Evolutionary conservation across 1,140 invertebrate genomes (phyloP).

Genomic region (Planococcus citri): DNA sequence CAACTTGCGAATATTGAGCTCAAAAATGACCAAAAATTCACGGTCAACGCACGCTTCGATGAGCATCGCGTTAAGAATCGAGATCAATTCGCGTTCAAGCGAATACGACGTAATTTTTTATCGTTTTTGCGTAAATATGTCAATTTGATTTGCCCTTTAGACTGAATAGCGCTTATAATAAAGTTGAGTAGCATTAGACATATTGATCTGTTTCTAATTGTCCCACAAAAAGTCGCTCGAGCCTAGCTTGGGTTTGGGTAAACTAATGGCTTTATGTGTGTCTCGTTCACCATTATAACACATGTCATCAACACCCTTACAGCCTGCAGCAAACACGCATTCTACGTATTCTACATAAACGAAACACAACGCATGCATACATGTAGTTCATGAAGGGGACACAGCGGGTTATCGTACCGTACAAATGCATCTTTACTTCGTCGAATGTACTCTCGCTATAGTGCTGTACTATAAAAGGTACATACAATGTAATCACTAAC

Average conservation of each 20-base stretch:
- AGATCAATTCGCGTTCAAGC: too few relatives aligned
- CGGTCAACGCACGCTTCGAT: too few relatives aligned
- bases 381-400: slow-evolving; percentile 9
- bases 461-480: too few relatives aligned
- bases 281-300: slow-evolving; percentile 15
- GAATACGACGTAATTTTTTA: neutral
- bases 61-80: too few relatives aligned
- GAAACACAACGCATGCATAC: slow-evolving; percentile 5
- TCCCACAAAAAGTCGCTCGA: slow-evolving; percentile 9
- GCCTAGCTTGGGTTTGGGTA: neutral
- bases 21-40: too few relatives aligned
- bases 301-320: slow-evolving; percentile 19
- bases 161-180: slow-evolving; percentile 11
- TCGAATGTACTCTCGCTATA: neutral
- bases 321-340: slow-evolving; percentile 14
- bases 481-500: slow-evolving; percentile 15
- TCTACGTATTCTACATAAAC: slow-evolving; percentile 10
- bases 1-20: too few relatives aligned
- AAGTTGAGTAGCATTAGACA: slow-evolving; percentile 14
- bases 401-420: slow-evolving; percentile 15
- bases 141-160: too few relatives aligned
- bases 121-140: neutral
- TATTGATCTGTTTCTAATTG: slow-evolving; percentile 20
- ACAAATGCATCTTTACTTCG: slow-evolving; percentile 20
- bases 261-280: slow-evolving; percentile 13